Conservation (phyloP, 2,888 invertebrate genomes). For the Cabera pusaria region DNA sequence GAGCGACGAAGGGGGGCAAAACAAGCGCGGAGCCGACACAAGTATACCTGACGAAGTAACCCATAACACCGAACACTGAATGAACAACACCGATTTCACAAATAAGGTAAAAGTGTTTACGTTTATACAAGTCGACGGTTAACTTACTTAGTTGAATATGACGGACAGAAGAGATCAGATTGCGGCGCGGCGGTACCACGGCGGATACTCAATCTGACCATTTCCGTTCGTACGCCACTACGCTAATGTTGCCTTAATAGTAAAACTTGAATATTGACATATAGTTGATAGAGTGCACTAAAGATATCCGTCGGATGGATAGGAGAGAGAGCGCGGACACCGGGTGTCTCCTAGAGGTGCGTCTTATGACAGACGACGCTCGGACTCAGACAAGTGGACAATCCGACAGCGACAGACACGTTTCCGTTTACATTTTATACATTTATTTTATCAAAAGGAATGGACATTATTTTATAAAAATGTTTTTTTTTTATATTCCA, state of each 20-base stretch:
- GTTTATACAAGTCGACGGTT: conserved; percentile 45
- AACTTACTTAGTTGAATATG: conserved; percentile 48
- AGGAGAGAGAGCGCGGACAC: conserved; percentile 41
- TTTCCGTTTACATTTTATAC: conserved; percentile 36
- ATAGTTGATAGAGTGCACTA: conserved; percentile 57
- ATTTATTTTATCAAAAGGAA: conserved; percentile 50
- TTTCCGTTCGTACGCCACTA: conserved; percentile 54
- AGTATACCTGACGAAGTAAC: conserved; percentile 43
- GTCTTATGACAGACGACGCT: conserved; percentile 48
- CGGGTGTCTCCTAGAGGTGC: conserved; percentile 36
- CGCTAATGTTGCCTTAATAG: conserved; percentile 59
- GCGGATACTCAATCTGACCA: conserved; percentile 49
- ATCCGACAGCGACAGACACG: conserved; percentile 60
- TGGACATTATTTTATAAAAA: conserved; percentile 50
- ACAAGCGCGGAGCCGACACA: conserved; percentile 21
- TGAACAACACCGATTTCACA: conserved; percentile 55
- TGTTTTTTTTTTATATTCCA: conserved; percentile 50
- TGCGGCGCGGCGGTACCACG: conserved; percentile 20
- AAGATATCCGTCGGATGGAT: conserved; percentile 44
- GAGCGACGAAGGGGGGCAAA: conserved; percentile 5
- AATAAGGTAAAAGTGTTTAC: conserved; percentile 41
- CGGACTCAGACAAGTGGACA: conserved; percentile 59
- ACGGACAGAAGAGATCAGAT: conserved; percentile 57
- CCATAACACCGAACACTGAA: conserved; percentile 47
- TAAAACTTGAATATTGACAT: conserved; percentile 66